Conservation (phyloP, 35 echinoderm and acorn worm species). For the Diadema setosum region DNA sequence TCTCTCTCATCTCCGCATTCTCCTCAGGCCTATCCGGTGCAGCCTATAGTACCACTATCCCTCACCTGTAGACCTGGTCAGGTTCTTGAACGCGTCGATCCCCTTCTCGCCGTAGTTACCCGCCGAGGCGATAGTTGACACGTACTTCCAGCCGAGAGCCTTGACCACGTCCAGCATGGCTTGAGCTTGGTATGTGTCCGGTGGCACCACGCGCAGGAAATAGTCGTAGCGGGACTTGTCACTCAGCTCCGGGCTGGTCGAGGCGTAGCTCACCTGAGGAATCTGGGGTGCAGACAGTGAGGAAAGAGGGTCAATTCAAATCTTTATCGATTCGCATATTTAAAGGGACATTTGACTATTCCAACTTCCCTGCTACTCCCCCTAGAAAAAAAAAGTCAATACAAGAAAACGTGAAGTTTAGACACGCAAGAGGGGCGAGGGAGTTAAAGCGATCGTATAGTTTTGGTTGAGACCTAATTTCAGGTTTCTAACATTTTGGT, state of each 20-base stretch:
- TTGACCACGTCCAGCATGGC: conserved; percentile 90
- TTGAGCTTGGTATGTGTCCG: conserved; percentile 93
- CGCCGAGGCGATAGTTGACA: conserved; percentile 76
- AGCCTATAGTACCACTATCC: too few relatives aligned
- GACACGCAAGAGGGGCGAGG: too few relatives aligned
- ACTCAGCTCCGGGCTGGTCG: conserved; percentile 91
- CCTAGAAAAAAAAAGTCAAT: too few relatives aligned
- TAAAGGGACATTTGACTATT: too few relatives aligned
- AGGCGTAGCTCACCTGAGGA: conserved; percentile 97
- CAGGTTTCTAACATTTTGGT: too few relatives aligned
- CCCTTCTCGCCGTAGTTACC: conserved; percentile 97
- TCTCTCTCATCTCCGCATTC: too few relatives aligned
- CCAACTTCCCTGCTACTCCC: too few relatives aligned
- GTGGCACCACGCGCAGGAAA: conserved; percentile 90
- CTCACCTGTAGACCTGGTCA: conserved; percentile 70
- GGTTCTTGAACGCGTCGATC: conserved; percentile 86
- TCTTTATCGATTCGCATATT: too few relatives aligned
- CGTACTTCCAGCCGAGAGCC: conserved; percentile 81
- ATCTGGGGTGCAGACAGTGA: conserved; percentile 27
- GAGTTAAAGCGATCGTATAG: too few relatives aligned
- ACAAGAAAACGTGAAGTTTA: too few relatives aligned
- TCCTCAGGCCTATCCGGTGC: too few relatives aligned
- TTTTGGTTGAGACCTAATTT: too few relatives aligned
- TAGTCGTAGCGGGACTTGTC: conserved; percentile 93
- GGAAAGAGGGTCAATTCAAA: not conserved